These are phyloP conservation scores for Lepus oiostolus DNA, from an alignment of 2,797 vertebrate genomes.

Conservation along the genomic window DNA sequence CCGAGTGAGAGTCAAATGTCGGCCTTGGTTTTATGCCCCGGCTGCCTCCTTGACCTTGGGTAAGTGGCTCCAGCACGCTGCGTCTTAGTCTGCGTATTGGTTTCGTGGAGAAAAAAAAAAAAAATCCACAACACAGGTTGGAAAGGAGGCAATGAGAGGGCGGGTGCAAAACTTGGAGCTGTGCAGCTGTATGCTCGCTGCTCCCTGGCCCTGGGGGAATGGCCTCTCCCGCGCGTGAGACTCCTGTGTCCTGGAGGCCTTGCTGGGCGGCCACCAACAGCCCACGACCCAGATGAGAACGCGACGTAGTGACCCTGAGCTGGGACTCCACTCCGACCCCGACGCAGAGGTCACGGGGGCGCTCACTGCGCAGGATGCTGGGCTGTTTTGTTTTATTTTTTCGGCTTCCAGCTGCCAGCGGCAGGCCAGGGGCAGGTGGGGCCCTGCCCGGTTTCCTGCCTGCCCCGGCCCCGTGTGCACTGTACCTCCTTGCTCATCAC, in stretches of 20 bases:
- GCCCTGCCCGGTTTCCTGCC: constrained; percentile 20
- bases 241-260: accelerated
- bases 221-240: too few relatives aligned
- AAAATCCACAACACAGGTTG: accelerated
- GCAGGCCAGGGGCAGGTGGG: constrained; percentile 4
- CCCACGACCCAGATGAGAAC: background rate
- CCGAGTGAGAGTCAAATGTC: too few relatives aligned
- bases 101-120: background rate
- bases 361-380: constrained; percentile 28
- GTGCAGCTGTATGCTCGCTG: background rate
- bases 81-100: background rate
- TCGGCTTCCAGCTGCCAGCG: constrained; percentile 52
- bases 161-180: accelerated
- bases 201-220: accelerated
- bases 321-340: background rate
- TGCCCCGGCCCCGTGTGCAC: constrained; percentile 39
- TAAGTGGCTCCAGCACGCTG: accelerated
- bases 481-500: constrained; percentile 81
- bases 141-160: accelerated
- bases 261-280: accelerated
- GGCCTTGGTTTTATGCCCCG: background rate
- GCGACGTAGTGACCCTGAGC: background rate
- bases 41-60: background rate
- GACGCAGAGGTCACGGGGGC: background rate
- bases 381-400: background rate